Evolutionary conservation across 2,797 vertebrate genomes (phyloP).

Genomic region (Bovichtus variegatus): DNA sequence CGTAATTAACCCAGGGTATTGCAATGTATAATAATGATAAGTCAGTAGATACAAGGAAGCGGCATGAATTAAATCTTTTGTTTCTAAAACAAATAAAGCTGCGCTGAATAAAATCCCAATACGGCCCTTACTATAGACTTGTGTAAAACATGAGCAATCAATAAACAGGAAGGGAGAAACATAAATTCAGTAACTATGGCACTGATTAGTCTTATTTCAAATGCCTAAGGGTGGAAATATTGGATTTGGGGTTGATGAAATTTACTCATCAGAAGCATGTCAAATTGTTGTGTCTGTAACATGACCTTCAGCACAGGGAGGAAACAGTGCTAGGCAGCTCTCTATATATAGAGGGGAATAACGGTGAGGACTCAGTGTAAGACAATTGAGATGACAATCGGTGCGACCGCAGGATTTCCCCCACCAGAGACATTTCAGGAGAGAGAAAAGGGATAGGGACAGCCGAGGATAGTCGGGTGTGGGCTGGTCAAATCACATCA

Average conservation of each 20-base stretch:
- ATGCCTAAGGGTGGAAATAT: constrained; percentile 17
- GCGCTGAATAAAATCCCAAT: not conserved
- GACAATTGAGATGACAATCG: constrained; percentile 76
- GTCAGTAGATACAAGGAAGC: not conserved
- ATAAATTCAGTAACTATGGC: constrained; percentile 17
- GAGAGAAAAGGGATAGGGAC: constrained; percentile 25
- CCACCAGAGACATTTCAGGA: constrained; percentile 44
- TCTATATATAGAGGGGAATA: constrained; percentile 67
- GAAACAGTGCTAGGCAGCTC: constrained; percentile 47
- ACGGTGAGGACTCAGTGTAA: constrained; percentile 51
- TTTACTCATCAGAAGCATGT: constrained; percentile 30
- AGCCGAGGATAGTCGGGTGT: constrained; percentile 7
- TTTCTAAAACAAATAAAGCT: not conserved
- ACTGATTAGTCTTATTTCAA: constrained; percentile 47
- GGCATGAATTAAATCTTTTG: not conserved
- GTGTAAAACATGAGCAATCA: constrained; percentile 22
- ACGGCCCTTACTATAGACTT: not conserved
- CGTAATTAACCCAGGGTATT: not conserved
- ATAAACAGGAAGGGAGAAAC: constrained; percentile 36
- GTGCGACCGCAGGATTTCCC: constrained; percentile 83
- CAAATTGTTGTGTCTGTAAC: constrained; percentile 62
- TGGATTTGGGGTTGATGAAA: constrained; percentile 45
- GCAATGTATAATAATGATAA: not conserved
- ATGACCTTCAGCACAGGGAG: constrained; percentile 61
- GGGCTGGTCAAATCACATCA: constrained; percentile 19